Conservation (phyloP, 2,888 invertebrate genomes). For the Theretra japonica region DNA sequence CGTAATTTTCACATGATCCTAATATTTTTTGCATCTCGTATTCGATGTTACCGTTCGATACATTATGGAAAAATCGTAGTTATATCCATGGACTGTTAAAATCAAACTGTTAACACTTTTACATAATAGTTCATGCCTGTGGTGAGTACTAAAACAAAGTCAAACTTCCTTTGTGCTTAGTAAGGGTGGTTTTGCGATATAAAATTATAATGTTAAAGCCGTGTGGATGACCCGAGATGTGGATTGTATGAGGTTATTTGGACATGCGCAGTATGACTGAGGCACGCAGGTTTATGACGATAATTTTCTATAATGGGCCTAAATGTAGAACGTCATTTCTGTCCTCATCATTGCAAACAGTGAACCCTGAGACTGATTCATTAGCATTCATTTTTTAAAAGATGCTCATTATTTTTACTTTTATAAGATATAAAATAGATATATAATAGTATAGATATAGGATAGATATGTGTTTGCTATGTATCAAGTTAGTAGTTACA, state of each 20-base stretch:
- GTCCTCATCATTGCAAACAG: not conserved
- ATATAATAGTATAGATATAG: too few relatives aligned
- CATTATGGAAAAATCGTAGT: slow-evolving; percentile 23
- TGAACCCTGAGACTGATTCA: too few relatives aligned
- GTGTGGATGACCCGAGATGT: slow-evolving; percentile 72
- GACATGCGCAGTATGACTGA: slow-evolving; percentile 70
- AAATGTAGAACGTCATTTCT: not conserved
- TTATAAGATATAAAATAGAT: too few relatives aligned
- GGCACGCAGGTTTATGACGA: slow-evolving; percentile 32
- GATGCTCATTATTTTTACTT: too few relatives aligned
- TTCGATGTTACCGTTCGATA: slow-evolving; percentile 31
- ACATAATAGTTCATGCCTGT: slow-evolving; percentile 26
- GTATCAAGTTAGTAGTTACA: too few relatives aligned
- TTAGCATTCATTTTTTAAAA: too few relatives aligned
- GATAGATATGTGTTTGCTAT: too few relatives aligned
- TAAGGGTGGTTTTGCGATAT: slow-evolving; percentile 51
- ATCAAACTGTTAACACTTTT: not conserved
- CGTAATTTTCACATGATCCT: slow-evolving; percentile 57
- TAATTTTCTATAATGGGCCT: not conserved
- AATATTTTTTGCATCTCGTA: slow-evolving; percentile 41
- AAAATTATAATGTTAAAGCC: slow-evolving; percentile 60
- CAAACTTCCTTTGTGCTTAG: slow-evolving; percentile 46
- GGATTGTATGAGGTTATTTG: slow-evolving; percentile 80
- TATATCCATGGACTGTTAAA: not conserved
- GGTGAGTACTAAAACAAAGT: slow-evolving; percentile 15